Percentiles rank a stretch among this genome's conserved stretches.
phyloP scores from a whole-genome alignment of 2,113 vertebrate genomes.

The Rhinopomastus cyanomelas region DNA sequence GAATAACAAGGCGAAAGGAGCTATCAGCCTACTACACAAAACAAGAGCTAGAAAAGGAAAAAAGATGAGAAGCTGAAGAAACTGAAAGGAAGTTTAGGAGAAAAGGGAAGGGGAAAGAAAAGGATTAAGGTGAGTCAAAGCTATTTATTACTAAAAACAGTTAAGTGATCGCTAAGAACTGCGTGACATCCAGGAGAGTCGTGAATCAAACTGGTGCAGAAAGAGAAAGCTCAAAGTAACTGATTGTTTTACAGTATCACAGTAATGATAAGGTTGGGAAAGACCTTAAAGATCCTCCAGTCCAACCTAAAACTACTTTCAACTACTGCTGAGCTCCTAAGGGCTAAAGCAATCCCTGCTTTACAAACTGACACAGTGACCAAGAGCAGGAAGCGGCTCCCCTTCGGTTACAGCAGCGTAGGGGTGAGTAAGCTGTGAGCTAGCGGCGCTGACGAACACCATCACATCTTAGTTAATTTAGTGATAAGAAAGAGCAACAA shows the following conservation, averaged over 20 bases:
- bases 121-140: background rate
- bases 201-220: slow-evolving; percentile 15
- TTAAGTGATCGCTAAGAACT: background rate
- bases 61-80: background rate
- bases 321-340: background rate
- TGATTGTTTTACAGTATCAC: too few relatives aligned
- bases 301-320: too few relatives aligned
- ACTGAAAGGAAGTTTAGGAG: slow-evolving; percentile 22
- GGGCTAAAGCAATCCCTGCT: background rate
- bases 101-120: background rate
- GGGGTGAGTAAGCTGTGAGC: background rate
- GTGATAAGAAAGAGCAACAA: background rate
- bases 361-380: background rate
- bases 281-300: slow-evolving; percentile 1
- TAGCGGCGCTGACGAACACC: background rate
- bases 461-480: background rate
- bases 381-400: slow-evolving; percentile 5
- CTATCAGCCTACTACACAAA: slow-evolving; percentile 18
- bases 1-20: slow-evolving; percentile 3
- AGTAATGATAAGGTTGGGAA: too few relatives aligned
- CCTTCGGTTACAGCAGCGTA: background rate
- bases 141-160: background rate
- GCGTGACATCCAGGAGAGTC: background rate
- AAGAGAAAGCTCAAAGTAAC: background rate
- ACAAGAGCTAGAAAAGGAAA: slow-evolving; percentile 24